Base-by-base conservation (phyloP, 2,888 invertebrate species). In the Nysson spinosus region DNA sequence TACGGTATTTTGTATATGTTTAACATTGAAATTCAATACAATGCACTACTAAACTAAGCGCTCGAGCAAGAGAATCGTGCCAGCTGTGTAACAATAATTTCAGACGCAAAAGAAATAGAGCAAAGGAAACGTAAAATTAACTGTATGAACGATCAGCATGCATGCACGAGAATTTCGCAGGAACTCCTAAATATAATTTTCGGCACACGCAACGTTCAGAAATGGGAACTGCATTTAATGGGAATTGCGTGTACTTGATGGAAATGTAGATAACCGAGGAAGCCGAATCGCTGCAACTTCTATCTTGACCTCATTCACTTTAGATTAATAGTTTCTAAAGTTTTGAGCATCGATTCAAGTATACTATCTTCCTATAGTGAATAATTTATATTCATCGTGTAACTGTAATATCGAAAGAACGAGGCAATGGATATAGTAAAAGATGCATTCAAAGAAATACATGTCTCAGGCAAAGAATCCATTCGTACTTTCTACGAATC, bases 101-200 rank as follows among this genome's bases (percentile, higher is more conserved):
- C 16, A 24, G 28, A 52, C 26, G 14, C 9, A 40, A 63, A 62
- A 58, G 43, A 61, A 68, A 65, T 22, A 35, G 63, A 62, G 55
- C 61, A 35, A 63, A 35, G 60, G 60, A 43, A 62, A 65, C 50
- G 63, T 72, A 50, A 65, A 55, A 32, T 56, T 52, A 68, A 55
- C 37, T 28, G 43, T 14, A 43, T 32, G 47, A 43, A 63, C 50
- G 51, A 57, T 43, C 50, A 46, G 52, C 46, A 30, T 49, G 56
- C 74, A 65, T 75, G 57, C 63, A 54, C 39, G 26, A 39, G 32
- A 37, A 63, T 68, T 69, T 63, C 35, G 24, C 44, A 34, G 26
- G 37, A 51, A 55, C 16, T 24, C 52, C 69, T 61, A 76, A 76
- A 72, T 72, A 75, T 75, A 76, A 67, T 60, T 66, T 64, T 46